Percentiles rank a stretch among this genome's conserved stretches.
Conservation (phyloP, 2,113 vertebrate species). For the Capreolus pygargus region DNA sequence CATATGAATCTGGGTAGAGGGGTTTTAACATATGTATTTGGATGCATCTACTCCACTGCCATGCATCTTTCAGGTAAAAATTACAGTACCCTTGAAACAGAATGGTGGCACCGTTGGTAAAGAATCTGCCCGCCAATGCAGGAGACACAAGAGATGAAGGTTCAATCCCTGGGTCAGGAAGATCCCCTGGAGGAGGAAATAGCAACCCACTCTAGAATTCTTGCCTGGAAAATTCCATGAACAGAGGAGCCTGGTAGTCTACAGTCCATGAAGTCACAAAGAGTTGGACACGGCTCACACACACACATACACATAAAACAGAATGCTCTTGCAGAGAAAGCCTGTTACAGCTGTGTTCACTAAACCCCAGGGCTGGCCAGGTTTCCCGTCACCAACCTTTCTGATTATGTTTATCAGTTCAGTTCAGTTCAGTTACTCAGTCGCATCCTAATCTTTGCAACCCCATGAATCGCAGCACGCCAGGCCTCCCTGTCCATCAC, state of each 20-base stretch:
- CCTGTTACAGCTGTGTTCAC: rapidly evolving
- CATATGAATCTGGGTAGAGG: background rate
- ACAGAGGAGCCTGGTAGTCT: background rate
- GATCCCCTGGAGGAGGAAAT: background rate
- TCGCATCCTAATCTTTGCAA: no score
- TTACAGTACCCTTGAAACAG: background rate
- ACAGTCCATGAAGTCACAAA: background rate
- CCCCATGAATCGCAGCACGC: no score
- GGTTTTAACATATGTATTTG: background rate
- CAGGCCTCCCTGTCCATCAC: no score
- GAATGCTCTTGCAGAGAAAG: background rate
- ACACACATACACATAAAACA: background rate
- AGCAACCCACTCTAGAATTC: background rate
- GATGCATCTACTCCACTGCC: background rate
- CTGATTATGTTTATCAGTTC: no score
- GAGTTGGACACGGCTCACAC: background rate
- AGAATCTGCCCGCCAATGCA: background rate
- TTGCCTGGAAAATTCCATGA: background rate
- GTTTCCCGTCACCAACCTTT: background rate
- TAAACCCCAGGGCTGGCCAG: background rate
- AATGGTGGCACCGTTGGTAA: background rate
- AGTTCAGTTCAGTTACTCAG: no score
- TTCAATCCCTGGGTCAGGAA: background rate
- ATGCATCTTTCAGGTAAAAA: background rate
- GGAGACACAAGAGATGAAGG: background rate